Evolutionary conservation across 64 coral and sea anemone genomes (phyloP).

Genomic region (Actinia equina): DNA sequence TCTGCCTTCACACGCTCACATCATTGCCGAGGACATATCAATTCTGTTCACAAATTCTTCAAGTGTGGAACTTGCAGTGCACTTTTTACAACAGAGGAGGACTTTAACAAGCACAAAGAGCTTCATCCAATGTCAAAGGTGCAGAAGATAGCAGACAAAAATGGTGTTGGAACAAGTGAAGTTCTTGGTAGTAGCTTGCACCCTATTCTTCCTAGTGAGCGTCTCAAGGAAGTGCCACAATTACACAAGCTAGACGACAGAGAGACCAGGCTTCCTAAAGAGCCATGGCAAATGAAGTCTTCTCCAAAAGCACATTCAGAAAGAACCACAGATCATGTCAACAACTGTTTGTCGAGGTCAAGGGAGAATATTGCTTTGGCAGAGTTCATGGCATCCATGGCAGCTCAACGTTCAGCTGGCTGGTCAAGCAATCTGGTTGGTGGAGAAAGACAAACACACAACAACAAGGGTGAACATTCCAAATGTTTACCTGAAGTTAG

Average conservation of each 20-base stretch:
- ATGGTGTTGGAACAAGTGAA: background rate
- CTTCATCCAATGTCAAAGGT: conserved; percentile 40
- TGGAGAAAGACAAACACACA: background rate
- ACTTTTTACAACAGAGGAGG: conserved; percentile 86
- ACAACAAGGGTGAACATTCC: background rate
- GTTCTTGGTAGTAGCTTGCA: background rate
- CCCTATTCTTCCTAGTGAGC: background rate
- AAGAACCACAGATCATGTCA: background rate
- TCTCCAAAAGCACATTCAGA: background rate
- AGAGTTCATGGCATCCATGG: conserved; percentile 25
- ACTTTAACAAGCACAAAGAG: conserved; percentile 72
- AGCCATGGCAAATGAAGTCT: background rate
- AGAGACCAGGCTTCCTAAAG: background rate
- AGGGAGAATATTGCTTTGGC: conserved; percentile 15
- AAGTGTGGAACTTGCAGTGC: conserved; percentile 78
- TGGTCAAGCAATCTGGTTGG: background rate
- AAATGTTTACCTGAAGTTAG: background rate
- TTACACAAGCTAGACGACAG: background rate
- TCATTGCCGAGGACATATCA: conserved; percentile 84
- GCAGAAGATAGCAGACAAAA: background rate
- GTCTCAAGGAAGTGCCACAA: background rate
- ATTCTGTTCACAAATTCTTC: conserved; percentile 89
- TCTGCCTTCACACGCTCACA: conserved; percentile 91
- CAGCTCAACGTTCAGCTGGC: conserved; percentile 12
- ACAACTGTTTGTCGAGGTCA: background rate